Percentiles rank a stretch among this genome's conserved stretches.
These are phyloP conservation scores for Batillaria attramentaria DNA, from an alignment of 1,140 invertebrate genomes.

Conservation along the genomic window DNA sequence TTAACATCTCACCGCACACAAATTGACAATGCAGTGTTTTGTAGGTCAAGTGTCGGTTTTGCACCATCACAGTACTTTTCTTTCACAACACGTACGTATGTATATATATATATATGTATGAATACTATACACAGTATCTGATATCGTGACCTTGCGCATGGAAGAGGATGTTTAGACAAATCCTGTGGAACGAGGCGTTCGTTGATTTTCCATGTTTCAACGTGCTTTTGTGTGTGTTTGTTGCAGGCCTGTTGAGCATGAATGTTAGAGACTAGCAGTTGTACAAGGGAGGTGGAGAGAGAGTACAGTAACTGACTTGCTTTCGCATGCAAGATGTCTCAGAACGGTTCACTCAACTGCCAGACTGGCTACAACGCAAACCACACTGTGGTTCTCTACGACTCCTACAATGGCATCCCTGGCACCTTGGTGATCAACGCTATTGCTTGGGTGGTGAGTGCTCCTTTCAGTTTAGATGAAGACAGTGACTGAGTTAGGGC, in stretches of 20 bases:
- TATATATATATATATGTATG: too few species aligned
- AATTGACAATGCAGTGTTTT: too few species aligned
- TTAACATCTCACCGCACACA: too few species aligned
- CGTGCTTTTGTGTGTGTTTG: not conserved
- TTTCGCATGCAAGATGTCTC: not conserved
- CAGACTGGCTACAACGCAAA: conserved; percentile 3
- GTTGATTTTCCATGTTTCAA: not conserved
- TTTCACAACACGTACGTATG: too few species aligned
- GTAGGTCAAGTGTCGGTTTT: too few species aligned
- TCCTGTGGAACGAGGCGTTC: not conserved
- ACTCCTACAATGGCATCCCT: conserved; percentile 81
- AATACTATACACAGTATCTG: too few species aligned
- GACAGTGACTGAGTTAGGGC: too few species aligned
- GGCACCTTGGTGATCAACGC: conserved; percentile 89
- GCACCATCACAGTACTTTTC: too few species aligned
- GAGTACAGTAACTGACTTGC: not conserved
- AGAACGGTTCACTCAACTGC: not conserved
- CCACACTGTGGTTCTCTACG: conserved; percentile 36
- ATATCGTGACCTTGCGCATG: too few species aligned
- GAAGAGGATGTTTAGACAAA: not conserved
- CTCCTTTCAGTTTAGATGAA: too few species aligned
- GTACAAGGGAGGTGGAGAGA: not conserved
- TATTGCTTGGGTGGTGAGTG: conserved; percentile 81
- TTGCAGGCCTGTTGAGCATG: not conserved
- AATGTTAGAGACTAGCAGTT: not conserved